Evolutionary conservation across 2,113 vertebrate species (phyloP), one percentile per base, ranked within the genome.

Genomic region (Cathartes aura): DNA sequence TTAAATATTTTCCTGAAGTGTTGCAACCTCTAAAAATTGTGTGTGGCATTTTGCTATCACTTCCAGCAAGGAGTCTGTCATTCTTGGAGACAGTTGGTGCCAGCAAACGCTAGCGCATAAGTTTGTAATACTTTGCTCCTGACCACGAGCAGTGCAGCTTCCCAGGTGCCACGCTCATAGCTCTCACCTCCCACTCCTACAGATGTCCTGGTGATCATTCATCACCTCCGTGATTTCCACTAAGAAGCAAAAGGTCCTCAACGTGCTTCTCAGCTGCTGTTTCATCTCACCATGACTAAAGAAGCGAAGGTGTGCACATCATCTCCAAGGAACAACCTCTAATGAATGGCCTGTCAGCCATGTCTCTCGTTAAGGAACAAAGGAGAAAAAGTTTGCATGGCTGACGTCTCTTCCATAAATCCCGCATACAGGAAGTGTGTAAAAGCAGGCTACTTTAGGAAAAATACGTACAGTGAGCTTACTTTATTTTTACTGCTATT

Each of bases 271-370:
- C 89, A 91, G 85, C 93, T 98, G 97, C 98, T 97, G 97, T 98
- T 98, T 98, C 97, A 98, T 98, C 97, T 98, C 94, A 98, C 98
- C 98, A 98, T 98, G 98, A 98, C 98, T 98, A 98, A 98, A 98
- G 97, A 98, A 98, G 97, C 75, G 96, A 98, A 98, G 98, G 98
- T 98, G 97, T 96, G 89, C 79, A 47, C 91, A 89, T 97, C 97
- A 94, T 96, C 96, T 96, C 92, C 82, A 93, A 96, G 90, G 90
- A 97, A 22, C 53, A 50, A n/a, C 73, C 78, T 92, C 87, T 93
- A 92, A 96, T 89, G 94, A 94, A 97, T 91, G 87, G 43, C 86
- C 97, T 98, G 98, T 97, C 98, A 98, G 76, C 97, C 91, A 59
- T 50, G 53, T 79, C 96, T 98, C 96, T 96, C 45, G 12, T 91